Conservation (phyloP, 2,797 vertebrate genomes). For the Agapornis canus region DNA sequence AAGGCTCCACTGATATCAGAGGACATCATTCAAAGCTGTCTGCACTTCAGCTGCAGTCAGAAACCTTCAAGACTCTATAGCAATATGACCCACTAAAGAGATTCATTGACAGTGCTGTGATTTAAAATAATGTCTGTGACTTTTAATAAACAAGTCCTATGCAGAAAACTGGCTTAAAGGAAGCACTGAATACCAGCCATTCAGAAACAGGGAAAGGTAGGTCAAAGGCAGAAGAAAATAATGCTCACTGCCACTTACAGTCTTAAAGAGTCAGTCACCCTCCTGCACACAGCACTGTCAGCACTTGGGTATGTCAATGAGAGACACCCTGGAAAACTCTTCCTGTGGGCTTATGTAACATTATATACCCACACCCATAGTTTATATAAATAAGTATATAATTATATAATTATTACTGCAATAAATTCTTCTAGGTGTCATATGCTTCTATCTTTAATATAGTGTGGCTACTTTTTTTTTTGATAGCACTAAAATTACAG, state of each 20-base stretch:
- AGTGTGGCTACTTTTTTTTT: neutral
- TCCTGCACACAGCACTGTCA: neutral
- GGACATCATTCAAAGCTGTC: neutral
- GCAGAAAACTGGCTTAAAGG: neutral
- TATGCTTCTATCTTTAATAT: neutral
- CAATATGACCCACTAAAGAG: neutral
- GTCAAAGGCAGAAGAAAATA: conserved; percentile 47
- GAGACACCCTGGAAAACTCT: neutral
- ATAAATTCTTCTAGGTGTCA: neutral
- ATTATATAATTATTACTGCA: neutral
- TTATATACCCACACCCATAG: neutral
- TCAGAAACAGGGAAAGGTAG: conserved; percentile 14
- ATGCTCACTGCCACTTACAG: neutral
- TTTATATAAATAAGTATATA: neutral
- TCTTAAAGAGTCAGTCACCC: neutral
- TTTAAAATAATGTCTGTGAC: neutral
- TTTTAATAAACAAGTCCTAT: conserved; percentile 11
- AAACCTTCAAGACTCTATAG: neutral
- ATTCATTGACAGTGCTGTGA: neutral
- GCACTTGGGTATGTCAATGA: neutral
- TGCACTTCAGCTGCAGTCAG: neutral
- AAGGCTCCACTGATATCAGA: neutral
- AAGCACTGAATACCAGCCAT: neutral
- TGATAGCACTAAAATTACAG: neutral
- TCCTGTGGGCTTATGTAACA: neutral